Base-by-base conservation (phyloP, 2,888 invertebrate genomes). In the Drosophila niveifrons region DNA sequence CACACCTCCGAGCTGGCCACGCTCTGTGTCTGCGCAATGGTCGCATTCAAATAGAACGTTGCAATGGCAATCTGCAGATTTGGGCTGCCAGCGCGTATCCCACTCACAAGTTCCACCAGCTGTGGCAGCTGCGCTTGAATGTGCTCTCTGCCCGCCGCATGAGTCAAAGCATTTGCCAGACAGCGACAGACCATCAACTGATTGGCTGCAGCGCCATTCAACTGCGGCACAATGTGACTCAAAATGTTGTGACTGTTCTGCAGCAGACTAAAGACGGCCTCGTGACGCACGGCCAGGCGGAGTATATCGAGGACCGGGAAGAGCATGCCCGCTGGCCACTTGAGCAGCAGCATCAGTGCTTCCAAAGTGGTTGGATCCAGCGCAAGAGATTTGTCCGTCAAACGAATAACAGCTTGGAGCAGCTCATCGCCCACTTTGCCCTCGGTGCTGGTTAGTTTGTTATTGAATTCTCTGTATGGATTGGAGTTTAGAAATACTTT, bases 271-370 rank as follows among this genome's bases (percentile, higher is more conserved):
- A 95, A 95, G 6, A 96, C 93, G 3, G 94, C 93, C 84, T 94
- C 94, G 74, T 95, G 95, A 48, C 97, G 94, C 41, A 98, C 94
- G 0, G 97, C 96, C 88, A 98, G 93, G 75, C 99, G 94, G 11
- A 97, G 94, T 4, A 98, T 93, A 90, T 99, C 99, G 78, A 99
- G 92, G 4, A 96, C 96, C 0, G 99, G 99, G 90, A 98, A 98
- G 1, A 98, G 93, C 73, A 95, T 94, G 89, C 96, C 96, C 94
- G 72, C 92, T 78, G 94, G 91, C 92, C 91, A 92, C 55, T 87
- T 78, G 1, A 91, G 59, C 18, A 92, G 63, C 65, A 90, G 75
- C 17, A 80, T 82, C 3, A 91, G 55, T 0, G 90, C 91, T 62
- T 91, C 91, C 51, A 91, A 72, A 2, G 94, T 93, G 72, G 94